A percentile compares a stretch with the other conserved stretches of the same genome.
Evolutionary conservation across 1,140 invertebrate species (phyloP).

Genomic region (Lepidurus packardi): DNA sequence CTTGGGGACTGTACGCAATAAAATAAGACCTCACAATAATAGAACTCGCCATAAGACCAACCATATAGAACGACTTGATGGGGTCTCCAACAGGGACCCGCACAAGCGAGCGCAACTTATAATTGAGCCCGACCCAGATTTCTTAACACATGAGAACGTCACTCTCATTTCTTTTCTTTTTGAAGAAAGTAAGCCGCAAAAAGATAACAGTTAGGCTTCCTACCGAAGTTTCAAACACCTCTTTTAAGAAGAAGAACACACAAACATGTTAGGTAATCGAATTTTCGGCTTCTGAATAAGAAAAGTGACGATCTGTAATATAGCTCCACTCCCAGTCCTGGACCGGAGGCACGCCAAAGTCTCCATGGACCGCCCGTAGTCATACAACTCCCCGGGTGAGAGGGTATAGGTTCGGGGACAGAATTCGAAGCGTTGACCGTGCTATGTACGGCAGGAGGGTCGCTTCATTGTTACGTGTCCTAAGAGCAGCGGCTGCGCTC

Average conservation of each 20-base stretch:
- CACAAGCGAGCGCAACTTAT: slow-evolving; percentile 1
- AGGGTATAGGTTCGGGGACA: neutral
- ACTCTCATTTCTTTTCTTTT: neutral
- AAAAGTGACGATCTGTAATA: neutral
- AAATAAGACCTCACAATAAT: slow-evolving; percentile 11
- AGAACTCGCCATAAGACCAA: neutral
- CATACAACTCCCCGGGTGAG: neutral
- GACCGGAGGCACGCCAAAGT: neutral
- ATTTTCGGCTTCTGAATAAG: no score
- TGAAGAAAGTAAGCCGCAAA: neutral
- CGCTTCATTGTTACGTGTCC: neutral
- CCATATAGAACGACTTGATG: slow-evolving; percentile 9
- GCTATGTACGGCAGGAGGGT: neutral
- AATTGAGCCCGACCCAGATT: slow-evolving; percentile 10
- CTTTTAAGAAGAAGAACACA: no score
- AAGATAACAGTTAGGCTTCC: neutral
- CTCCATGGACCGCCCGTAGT: neutral
- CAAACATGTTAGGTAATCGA: no score
- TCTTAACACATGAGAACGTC: neutral
- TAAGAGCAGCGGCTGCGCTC: neutral
- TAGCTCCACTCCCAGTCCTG: neutral
- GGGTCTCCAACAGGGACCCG: slow-evolving; percentile 1
- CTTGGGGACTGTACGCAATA: slow-evolving; percentile 13
- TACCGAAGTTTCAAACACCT: neutral
- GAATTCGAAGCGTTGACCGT: neutral